Evolutionary conservation across 1,140 invertebrate species (phyloP).

Genomic region (Camponotus floridanus): DNA sequence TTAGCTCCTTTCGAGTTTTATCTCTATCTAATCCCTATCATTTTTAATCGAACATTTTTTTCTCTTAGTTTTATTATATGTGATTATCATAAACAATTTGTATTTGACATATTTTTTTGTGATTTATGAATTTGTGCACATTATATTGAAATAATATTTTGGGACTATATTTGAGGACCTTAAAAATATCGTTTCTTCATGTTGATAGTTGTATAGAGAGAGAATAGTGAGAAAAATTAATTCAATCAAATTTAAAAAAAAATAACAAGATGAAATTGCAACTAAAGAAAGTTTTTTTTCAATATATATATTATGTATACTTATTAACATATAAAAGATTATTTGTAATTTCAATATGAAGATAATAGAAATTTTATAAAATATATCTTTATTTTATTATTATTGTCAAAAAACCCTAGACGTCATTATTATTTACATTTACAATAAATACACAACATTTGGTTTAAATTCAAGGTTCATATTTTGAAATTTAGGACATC

Average conservation of each 20-base stretch:
- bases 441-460: slow-evolving; percentile 7
- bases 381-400: not conserved
- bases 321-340: not conserved
- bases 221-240: not conserved
- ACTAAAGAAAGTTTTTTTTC: no score
- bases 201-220: not conserved
- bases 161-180: no score
- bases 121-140: not conserved
- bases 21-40: not conserved
- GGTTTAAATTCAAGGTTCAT: not conserved
- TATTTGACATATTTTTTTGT: not conserved
- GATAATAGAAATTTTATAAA: not conserved
- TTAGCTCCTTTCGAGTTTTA: not conserved
- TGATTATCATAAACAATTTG: not conserved
- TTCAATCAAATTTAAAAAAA: not conserved
- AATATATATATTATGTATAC: no score
- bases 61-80: not conserved
- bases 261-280: not conserved
- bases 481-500: not conserved
- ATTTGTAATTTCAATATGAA: not conserved
- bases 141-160: not conserved
- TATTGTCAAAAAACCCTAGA: not conserved
- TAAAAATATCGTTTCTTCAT: not conserved
- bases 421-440: not conserved
- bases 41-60: not conserved